Evolutionary conservation across 2,888 invertebrate genomes (phyloP), one percentile per base, ranked within the genome.

Genomic region (Drosophila picticornis): DNA sequence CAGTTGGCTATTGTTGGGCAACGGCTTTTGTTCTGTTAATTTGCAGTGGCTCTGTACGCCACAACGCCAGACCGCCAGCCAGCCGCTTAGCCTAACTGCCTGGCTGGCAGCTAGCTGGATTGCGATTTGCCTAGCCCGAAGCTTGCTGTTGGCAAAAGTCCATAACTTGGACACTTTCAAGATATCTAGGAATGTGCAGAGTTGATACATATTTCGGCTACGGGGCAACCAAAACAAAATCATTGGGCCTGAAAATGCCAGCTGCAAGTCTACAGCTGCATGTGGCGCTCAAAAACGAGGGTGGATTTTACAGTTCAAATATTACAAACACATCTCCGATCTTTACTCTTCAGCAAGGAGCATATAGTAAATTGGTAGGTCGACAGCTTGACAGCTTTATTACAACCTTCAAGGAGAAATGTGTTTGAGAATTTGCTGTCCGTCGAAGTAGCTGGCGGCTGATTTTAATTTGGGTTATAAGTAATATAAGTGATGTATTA

Each of bases 1-100:
- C 64, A 66, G 61, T 71, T 50, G 64, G 50, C 79, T 56, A 84
- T 85, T 85, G 88, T 88, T 83, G 68, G 80, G 59, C 71, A 43
- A 59, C 51, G 72, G 86, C 85, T 84, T 86, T 85, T 85, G 86
- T 85, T 77, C 86, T 88, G 86, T 86, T 85, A 81, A 84, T 87
- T 84, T 84, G 79, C 79, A 72, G 51, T 59, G 63, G 61, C 46
- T 68, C 80, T 70, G 27, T 29, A 52, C 31, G 25, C 60, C 52
- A 13, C 36, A 34, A 9, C 36, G 27, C 27, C 46, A 46, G 51
- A 22, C 22, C 22, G 43, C 13, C 43, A 34, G 19, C n/a, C 25
- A 46, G 51, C 29, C 51, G 36, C 55, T 46, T 25, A 25, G 46
- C 4, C 25, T 4, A 13, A 46, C 46, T 46, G 46, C 22, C 19